phyloP scores from a whole-genome alignment of 2,113 vertebrate species.

The Ivindomyrus marchei region DNA sequence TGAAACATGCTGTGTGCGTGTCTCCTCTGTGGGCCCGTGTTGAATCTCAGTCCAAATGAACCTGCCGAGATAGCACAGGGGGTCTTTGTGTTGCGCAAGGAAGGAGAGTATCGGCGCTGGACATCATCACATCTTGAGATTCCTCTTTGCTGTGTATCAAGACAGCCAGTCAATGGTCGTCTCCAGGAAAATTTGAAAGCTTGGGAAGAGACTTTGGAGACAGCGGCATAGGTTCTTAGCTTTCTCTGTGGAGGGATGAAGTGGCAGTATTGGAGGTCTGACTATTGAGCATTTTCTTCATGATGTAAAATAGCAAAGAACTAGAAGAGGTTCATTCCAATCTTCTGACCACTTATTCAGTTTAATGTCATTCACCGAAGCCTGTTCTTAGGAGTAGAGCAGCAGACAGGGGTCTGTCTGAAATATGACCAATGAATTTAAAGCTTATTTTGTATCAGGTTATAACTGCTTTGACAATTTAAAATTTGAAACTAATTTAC shows the following conservation, averaged over 20 bases:
- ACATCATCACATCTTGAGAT: conserved; percentile 33
- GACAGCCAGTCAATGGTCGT: background rate
- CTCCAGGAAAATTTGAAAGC: too few relatives aligned
- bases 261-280: background rate
- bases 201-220: background rate
- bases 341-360: background rate
- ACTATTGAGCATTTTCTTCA: background rate
- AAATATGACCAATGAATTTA: background rate
- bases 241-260: background rate
- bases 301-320: background rate
- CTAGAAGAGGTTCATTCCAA: background rate
- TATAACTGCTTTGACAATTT: background rate
- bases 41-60: conserved; percentile 54
- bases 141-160: conserved; percentile 12
- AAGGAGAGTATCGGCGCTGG: conserved; percentile 18
- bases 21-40: conserved; percentile 36
- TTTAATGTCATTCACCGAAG: background rate
- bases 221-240: background rate
- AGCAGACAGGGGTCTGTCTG: background rate
- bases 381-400: background rate
- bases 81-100: conserved; percentile 27
- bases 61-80: conserved; percentile 48
- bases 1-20: conserved; percentile 29
- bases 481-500: background rate
- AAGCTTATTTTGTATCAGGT: background rate